Evolutionary conservation across 2,888 invertebrate species (phyloP), one percentile per base, ranked within the genome.

Genomic region (Chironomus tentans): DNA sequence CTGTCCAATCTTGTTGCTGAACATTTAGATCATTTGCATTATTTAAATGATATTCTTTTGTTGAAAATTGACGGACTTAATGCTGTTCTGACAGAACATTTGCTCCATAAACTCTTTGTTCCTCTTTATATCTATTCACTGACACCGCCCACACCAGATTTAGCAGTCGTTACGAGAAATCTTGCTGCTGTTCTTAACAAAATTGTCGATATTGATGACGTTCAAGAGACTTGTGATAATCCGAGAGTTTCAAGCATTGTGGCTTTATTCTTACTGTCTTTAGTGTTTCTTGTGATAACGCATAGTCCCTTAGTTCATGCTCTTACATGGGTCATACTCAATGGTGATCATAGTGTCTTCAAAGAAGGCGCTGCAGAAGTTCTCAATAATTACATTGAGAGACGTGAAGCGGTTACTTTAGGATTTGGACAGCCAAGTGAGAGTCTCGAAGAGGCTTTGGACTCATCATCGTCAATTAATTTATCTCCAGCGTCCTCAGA

Each of bases 21-120:
- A 84, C 98, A 98, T 83, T 85, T 98, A 78, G 98, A 99, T 84
- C 97, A 98, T 83, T 87, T 98, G 13, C 98, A 98, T 84, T 98
- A 98, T 83, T 87, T 98, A 76, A 98, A 98, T 82, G 98, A 98
- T 82, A 98, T 98, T 80, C 87, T 99, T 21, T 91, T 94, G 81
- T 87, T 98, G 77, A 91, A 95, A 82, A 97, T 98, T 79, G 91
- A 92, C 73, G 94, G 95, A 81, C 86, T 98, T 76, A 98, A 98
- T 84, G 93, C 94, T 80, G 96, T 98, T 69, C 85, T 98, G 76
- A 94, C 95, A 0, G 96, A 97, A 82, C 97, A 98, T 84, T 86
- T 98, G 77, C 86, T 98, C 78, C 94, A 97, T 84, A 93, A 96
- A 83, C 87, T 98, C 1, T 87, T 98, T 77, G 92, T 98, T 78